phyloP scores from a whole-genome alignment of 2,888 invertebrate species.

The Perizoma affinitatum region DNA sequence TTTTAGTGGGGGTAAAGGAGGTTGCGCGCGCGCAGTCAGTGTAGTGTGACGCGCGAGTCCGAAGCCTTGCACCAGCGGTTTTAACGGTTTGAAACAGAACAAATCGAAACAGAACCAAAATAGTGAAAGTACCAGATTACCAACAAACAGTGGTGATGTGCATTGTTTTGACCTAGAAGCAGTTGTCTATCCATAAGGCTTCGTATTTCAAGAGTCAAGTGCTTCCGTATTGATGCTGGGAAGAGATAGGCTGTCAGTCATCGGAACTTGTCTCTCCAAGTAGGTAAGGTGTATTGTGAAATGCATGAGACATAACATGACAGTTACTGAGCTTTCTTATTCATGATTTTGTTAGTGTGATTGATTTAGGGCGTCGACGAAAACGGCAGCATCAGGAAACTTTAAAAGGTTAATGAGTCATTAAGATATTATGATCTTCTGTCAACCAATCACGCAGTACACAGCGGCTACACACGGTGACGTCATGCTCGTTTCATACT shows the following conservation, averaged over 20 bases:
- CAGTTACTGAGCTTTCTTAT: constrained; percentile 15
- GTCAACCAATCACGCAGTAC: too few species aligned
- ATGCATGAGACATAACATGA: constrained; percentile 22
- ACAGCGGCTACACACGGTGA: too few species aligned
- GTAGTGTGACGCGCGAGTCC: constrained; percentile 29
- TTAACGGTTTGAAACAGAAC: constrained; percentile 56
- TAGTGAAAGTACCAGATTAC: constrained; percentile 71
- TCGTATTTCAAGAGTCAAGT: constrained; percentile 15
- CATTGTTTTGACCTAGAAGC: constrained; percentile 30
- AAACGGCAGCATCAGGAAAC: constrained; percentile 12
- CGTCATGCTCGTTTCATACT: too few species aligned
- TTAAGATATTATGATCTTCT: constrained; percentile 2
- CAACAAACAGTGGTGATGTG: constrained; percentile 38
- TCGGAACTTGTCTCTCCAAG: constrained; percentile 32
- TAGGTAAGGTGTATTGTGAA: constrained; percentile 33
- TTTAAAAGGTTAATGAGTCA: constrained; percentile 7
- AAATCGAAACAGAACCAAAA: constrained; percentile 68
- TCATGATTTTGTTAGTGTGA: constrained; percentile 5
- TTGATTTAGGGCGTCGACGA: constrained; percentile 1
- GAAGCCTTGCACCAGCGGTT: constrained; percentile 47
- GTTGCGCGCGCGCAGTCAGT: constrained; percentile 64
- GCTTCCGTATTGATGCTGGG: constrained; percentile 30
- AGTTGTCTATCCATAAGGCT: constrained; percentile 27
- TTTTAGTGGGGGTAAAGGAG: constrained; percentile 59
- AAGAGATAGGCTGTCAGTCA: constrained; percentile 30